Conservation (phyloP, 2,113 vertebrate species). For the Synchiropus splendidus region DNA sequence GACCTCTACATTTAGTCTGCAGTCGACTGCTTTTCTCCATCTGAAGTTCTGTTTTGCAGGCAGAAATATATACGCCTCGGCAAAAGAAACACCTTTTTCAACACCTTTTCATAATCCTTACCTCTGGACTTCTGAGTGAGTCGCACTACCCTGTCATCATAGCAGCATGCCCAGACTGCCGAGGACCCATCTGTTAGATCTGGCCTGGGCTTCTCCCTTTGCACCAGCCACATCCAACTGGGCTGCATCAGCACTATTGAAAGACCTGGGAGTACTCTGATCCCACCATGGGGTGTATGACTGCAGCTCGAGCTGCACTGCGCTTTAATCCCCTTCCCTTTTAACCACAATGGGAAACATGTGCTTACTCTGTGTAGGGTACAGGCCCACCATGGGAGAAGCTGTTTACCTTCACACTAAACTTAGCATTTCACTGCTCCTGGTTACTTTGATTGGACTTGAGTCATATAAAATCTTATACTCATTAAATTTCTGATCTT, state of each 20-base stretch:
- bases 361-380: constrained; percentile 55
- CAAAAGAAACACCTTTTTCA: constrained; percentile 37
- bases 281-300: constrained; percentile 56
- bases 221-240: constrained; percentile 27
- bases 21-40: constrained; percentile 8
- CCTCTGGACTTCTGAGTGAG: constrained; percentile 26
- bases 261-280: constrained; percentile 51
- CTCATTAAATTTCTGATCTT: no score
- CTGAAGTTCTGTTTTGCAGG: not conserved
- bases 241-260: constrained; percentile 53
- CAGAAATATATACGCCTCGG: not conserved
- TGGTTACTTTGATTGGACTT: not conserved
- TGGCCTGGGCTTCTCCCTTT: constrained; percentile 15
- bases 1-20: constrained; percentile 27
- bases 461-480: no score
- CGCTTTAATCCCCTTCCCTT: constrained; percentile 62
- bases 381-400: constrained; percentile 60
- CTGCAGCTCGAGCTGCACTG: constrained; percentile 44
- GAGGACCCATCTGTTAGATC: constrained; percentile 20
- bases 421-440: constrained; percentile 54
- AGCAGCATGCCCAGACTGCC: constrained; percentile 6
- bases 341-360: constrained; percentile 69
- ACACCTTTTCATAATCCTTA: constrained; percentile 56
- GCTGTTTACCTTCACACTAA: constrained; percentile 56
- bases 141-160: constrained; percentile 46